Conservation (phyloP, 2,113 vertebrate species). For the Zingel zingel region DNA sequence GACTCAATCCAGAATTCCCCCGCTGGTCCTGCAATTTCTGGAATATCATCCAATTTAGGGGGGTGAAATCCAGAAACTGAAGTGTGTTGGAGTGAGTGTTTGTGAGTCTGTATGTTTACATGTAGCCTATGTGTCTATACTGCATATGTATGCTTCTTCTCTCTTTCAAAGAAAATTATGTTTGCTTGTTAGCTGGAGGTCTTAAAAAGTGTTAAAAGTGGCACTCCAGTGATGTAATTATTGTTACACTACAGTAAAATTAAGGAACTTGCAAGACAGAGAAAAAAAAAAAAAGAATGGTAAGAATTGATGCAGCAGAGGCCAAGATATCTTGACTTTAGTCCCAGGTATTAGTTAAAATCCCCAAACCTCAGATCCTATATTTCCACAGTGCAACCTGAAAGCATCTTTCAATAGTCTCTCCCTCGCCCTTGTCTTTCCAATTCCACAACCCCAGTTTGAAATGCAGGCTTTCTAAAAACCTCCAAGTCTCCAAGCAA, state of each 20-base stretch:
- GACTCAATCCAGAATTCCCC: slow-evolving; percentile 26
- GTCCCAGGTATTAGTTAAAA: neutral
- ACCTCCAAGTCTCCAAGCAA: neutral
- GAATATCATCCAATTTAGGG: slow-evolving; percentile 6
- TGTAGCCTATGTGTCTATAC: no score
- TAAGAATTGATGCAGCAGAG: neutral
- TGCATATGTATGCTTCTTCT: no score
- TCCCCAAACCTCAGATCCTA: neutral
- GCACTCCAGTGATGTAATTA: no score
- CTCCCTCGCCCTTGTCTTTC: neutral
- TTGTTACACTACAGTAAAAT: neutral
- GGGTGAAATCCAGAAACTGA: neutral
- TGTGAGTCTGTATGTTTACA: no score
- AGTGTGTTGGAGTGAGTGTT: no score
- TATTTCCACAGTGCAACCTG: neutral
- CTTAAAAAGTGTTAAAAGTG: no score
- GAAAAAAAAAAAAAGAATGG: neutral
- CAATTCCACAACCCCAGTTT: neutral
- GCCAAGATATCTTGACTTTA: neutral
- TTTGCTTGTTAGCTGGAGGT: no score
- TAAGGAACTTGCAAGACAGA: neutral
- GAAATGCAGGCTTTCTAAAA: neutral
- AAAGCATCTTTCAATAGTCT: neutral
- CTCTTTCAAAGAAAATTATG: no score
- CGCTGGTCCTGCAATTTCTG: slow-evolving; percentile 1